These are phyloP conservation scores for Paralinhomoeus sp. DNA, from an alignment of 2,888 invertebrate species.

Conservation along the genomic window DNA sequence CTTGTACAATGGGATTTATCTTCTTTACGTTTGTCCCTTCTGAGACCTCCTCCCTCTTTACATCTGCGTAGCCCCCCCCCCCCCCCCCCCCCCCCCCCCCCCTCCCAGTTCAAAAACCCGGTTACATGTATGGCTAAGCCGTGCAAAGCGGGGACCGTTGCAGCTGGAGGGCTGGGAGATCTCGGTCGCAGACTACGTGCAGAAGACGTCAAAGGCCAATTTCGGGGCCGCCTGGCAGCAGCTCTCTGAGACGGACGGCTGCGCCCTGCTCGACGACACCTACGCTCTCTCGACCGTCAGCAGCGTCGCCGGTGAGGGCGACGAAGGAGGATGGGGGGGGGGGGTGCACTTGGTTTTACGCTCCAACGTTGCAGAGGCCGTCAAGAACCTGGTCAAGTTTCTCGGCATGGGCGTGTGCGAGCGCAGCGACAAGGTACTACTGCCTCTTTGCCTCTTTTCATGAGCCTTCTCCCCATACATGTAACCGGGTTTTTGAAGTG, in stretches of 20 bases:
- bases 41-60: too few species aligned
- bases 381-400: conserved; percentile 55
- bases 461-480: too few species aligned
- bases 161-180: conserved; percentile 73
- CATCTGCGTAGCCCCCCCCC: too few species aligned
- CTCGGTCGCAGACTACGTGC: conserved; percentile 59
- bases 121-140: too few species aligned
- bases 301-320: conserved; percentile 41
- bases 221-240: conserved; percentile 47
- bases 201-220: conserved; percentile 49
- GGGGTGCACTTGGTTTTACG: too few species aligned
- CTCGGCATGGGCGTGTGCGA: conserved; percentile 64
- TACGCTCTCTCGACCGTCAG: conserved; percentile 59
- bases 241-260: conserved; percentile 28
- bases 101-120: too few species aligned
- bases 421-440: conserved; percentile 44
- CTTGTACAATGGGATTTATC: too few species aligned
- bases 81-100: too few species aligned
- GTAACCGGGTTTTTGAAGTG: too few species aligned
- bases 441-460: too few species aligned
- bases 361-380: conserved; percentile 37
- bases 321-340: too few species aligned
- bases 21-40: too few species aligned
- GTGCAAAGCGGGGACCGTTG: conserved; percentile 7
- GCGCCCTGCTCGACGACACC: conserved; percentile 62